Percentiles rank a stretch among this genome's conserved stretches.
These are phyloP conservation scores for Macrocentrus cingulum DNA, from an alignment of 1,140 invertebrate genomes.

Conservation along the genomic window DNA sequence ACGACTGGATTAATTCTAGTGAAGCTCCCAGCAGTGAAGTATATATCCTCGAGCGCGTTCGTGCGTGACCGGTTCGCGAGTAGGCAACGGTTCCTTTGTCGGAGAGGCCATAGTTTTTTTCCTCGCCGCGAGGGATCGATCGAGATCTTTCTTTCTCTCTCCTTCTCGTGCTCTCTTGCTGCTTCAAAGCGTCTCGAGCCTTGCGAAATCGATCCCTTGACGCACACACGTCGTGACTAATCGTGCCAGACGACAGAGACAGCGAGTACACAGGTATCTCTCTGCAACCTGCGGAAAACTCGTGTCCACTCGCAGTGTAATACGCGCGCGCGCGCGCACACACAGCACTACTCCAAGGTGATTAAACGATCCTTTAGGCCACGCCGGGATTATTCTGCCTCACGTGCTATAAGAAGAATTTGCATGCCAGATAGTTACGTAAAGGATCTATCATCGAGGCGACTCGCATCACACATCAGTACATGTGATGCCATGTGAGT, in stretches of 20 bases:
- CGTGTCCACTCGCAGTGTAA: background rate
- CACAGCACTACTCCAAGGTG: too few species aligned
- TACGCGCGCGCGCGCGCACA: too few species aligned
- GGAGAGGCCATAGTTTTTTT: constrained; percentile 26
- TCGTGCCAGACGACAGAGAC: constrained; percentile 5
- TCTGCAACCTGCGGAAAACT: too few species aligned
- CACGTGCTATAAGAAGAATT: too few species aligned
- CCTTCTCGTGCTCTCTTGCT: background rate
- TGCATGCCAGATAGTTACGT: too few species aligned
- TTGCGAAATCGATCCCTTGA: constrained; percentile 16
- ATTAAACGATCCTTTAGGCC: too few species aligned
- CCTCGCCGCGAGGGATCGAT: constrained; percentile 17
- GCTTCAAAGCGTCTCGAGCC: constrained; percentile 11
- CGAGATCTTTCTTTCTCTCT: constrained; percentile 17
- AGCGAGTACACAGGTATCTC: constrained; percentile 13
- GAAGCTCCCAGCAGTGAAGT: background rate
- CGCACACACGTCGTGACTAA: constrained; percentile 7
- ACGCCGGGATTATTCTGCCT: too few species aligned
- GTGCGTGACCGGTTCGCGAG: constrained; percentile 28
- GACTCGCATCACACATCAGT: too few species aligned
- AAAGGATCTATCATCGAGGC: too few species aligned
- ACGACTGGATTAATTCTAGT: too few species aligned
- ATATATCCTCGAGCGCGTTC: constrained; percentile 5
- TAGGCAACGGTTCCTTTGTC: constrained; percentile 31
- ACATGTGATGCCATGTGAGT: too few species aligned